Base-by-base conservation (phyloP, 2,888 invertebrate species). In the Alviniconcha strummeri region DNA sequence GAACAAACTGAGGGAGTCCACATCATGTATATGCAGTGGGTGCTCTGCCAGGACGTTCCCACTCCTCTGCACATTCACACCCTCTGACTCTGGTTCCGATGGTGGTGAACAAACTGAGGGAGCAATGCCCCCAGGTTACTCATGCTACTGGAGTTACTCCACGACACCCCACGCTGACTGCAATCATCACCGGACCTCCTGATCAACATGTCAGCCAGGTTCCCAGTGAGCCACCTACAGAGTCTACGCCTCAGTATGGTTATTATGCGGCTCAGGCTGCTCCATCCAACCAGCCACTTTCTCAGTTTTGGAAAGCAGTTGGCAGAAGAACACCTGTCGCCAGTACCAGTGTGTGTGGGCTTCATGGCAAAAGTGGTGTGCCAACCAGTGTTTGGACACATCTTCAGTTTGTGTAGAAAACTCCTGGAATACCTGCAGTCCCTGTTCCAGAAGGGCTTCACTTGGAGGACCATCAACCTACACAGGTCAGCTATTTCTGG, bases 381-480 rank as follows among this genome's bases (percentile, higher is more conserved):
- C 72, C 72, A 17, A 74, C 74, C 54, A 74, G 74, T 74, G 54
- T 74, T 15, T 74, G 74, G 55, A 74, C 54, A 8, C 54, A 54
- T n/a, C 74, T 74, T 15, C 74, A 52, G 54, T 74, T 54, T 74
- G 54, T 74, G 54, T 74, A 54, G 74, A 54, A 13, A 74, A 7
- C 15, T 54, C 17, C 17, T 74, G 15, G 15, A 74, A 5, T 74
- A 74, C 15, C 15, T 74, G 15, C 74, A 74, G 15, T 54, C 15
- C 15, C 74, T 54, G 54, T 74, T 15, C 54, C 5, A 13, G 52
- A 74, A 54, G 17, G 74, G 74, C 4, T 54, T 74, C 4, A 3
- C 74, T 54, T 54, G 74, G 74, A 74, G 74, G 54, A 54, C 74
- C 74, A 15, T 74, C 0, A 74, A 54, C 15, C 54, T 74, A 9